Evolutionary conservation across 2,113 vertebrate genomes (phyloP).

Genomic region (Hoplias malabaricus): DNA sequence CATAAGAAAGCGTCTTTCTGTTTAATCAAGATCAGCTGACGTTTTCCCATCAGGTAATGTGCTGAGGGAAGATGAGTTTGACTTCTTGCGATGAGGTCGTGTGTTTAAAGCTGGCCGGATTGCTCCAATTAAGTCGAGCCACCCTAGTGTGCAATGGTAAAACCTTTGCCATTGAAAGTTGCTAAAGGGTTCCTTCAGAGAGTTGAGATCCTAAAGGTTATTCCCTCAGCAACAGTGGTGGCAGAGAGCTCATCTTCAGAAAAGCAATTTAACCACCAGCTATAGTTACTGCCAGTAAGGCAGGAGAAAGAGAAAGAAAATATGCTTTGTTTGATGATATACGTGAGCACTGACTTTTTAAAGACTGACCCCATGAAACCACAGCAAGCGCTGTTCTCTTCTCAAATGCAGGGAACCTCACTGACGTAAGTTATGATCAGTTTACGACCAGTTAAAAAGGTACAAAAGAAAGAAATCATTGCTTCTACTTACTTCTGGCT

Average conservation of each 20-base stretch:
- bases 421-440: not conserved
- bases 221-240: slow-evolving; percentile 27
- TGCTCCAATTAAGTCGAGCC: not conserved
- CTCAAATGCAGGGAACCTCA: not conserved
- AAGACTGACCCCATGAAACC: slow-evolving; percentile 19
- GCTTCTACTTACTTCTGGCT: slow-evolving; percentile 85
- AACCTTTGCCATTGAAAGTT: slow-evolving; percentile 24
- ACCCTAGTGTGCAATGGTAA: slow-evolving; percentile 2
- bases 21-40: not conserved
- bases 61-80: not conserved
- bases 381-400: slow-evolving; percentile 17
- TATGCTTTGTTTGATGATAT: slow-evolving; percentile 13
- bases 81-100: not conserved
- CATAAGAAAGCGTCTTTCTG: not conserved
- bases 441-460: not conserved
- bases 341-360: slow-evolving; percentile 36
- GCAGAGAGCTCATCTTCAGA: slow-evolving; percentile 27
- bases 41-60: not conserved
- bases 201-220: slow-evolving; percentile 10
- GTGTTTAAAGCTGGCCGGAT: not conserved
- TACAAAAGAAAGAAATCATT: not conserved
- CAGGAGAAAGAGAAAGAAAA: not conserved
- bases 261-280: not conserved
- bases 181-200: not conserved
- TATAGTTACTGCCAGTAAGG: not conserved